Evolutionary conservation across 2,113 vertebrate genomes (phyloP), one percentile per base, ranked within the genome.

Genomic region (Calcarius ornatus): DNA sequence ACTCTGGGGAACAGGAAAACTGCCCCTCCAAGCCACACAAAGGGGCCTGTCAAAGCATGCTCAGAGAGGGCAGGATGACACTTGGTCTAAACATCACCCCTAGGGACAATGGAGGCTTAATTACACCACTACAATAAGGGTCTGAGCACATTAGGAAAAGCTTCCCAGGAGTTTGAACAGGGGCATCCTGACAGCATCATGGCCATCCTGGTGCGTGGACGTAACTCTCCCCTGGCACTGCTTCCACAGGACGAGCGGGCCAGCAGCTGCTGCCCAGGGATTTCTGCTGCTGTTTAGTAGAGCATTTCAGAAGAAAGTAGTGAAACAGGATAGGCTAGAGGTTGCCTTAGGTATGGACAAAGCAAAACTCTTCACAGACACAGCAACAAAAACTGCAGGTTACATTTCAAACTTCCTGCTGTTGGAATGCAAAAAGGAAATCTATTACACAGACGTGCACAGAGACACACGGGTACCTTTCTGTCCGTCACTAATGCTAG

Each of bases 401-500:
- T 83, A 91, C 43, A 30, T 73, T 94, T 90, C 50, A 68, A 60
- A 25, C 53, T 59, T 71, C 66, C 72, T 75, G 60, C 69, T 76
- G 25, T 19, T 88, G 88, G 88, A 93, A 96, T 61, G 69, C 77
- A 81, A 88, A 81, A 84, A 20, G 17, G 17, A 73, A 43, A 78
- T 40, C 85, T 64, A 37, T 75, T 66, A 83, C 63, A 92, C 64
- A 91, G 70, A 93, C n/a, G 4, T 16, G 31, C 15, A 4, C 64
- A 70, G 8, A 2, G 56, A 93, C 73, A 71, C 91, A 89, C 75
- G 66, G 79, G 81, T 86, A 92, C 91, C 81, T 90, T 89, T 95
- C 96, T 79, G 88, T 65, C 94, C 57, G 56, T 66, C 87, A 95
- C 92, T 94, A 96, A 96, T 92, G 80, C 56, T 57, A 94, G 94